phyloP scores from a whole-genome alignment of 2,888 invertebrate genomes.

The Catocala fraxini region DNA sequence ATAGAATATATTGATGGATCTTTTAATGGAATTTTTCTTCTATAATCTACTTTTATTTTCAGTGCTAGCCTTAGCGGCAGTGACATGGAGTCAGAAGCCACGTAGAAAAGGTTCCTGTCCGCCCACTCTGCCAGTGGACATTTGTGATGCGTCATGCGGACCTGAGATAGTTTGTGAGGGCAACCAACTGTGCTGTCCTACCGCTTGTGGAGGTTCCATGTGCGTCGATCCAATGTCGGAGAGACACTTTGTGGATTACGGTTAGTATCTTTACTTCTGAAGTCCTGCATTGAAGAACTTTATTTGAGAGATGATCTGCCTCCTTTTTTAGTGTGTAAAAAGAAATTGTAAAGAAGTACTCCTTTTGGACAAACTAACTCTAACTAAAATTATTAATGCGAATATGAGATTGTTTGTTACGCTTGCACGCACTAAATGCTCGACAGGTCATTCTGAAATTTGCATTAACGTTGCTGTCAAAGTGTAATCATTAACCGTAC shows the following conservation, averaged over 20 bases:
- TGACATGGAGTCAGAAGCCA: slow-evolving; percentile 41
- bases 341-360: too few relatives aligned
- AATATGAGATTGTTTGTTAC: too few relatives aligned
- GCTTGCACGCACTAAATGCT: too few relatives aligned
- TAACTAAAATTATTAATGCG: too few relatives aligned
- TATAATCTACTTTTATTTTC: slow-evolving; percentile 18
- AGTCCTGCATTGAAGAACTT: too few relatives aligned
- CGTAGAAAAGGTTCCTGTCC: slow-evolving; percentile 80
- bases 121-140: slow-evolving; percentile 82
- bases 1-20: not conserved
- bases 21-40: not conserved
- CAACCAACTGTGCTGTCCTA: slow-evolving; percentile 80
- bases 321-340: too few relatives aligned
- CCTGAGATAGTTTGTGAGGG: slow-evolving; percentile 67
- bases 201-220: slow-evolving; percentile 80
- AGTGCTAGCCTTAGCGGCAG: slow-evolving; percentile 44
- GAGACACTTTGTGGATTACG: slow-evolving; percentile 69
- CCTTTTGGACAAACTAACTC: too few relatives aligned
- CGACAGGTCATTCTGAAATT: too few relatives aligned
- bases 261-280: slow-evolving; percentile 52
- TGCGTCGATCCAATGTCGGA: slow-evolving; percentile 80
- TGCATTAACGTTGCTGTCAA: too few relatives aligned
- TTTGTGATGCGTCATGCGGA: slow-evolving; percentile 80
- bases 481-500: too few relatives aligned
- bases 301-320: too few relatives aligned